A percentile compares a stretch with the other conserved stretches of the same genome.
These are phyloP conservation scores for Esox niger DNA, from an alignment of 2,113 vertebrate species.

Conservation along the genomic window DNA sequence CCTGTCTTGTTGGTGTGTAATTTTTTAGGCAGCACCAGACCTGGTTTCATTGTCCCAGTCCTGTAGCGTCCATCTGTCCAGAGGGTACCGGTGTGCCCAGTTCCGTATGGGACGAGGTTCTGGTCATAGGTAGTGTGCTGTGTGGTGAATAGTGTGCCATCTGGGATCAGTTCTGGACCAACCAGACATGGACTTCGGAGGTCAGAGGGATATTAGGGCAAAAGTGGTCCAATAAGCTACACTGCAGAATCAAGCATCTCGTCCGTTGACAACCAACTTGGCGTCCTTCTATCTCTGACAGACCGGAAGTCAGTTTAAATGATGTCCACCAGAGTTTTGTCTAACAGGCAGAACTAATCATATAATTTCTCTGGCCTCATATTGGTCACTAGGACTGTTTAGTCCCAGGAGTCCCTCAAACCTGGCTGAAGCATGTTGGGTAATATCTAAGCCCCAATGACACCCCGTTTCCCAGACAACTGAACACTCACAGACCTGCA, in stretches of 20 bases:
- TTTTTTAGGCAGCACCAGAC: conserved; percentile 20
- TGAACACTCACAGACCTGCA: background rate
- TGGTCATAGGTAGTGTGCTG: conserved; percentile 62
- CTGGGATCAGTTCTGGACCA: background rate
- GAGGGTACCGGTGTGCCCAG: background rate
- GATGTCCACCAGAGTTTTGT: background rate
- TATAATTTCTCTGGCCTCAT: background rate
- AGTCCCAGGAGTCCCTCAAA: background rate
- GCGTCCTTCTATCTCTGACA: background rate
- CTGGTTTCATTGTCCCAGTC: conserved; percentile 14
- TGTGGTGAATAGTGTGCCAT: conserved; percentile 28
- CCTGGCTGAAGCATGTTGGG: too few relatives aligned
- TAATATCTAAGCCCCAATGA: too few relatives aligned
- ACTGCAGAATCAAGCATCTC: background rate
- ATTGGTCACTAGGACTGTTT: background rate
- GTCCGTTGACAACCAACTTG: background rate
- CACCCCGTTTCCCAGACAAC: background rate
- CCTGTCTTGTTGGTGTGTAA: conserved; percentile 24
- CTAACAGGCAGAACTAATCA: too few relatives aligned
- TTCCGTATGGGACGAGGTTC: background rate
- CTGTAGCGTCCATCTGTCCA: conserved; percentile 36
- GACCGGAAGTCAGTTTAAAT: background rate
- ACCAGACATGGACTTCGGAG: background rate
- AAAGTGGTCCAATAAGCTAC: too few relatives aligned
- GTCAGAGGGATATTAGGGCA: too few relatives aligned